Conservation (phyloP, 2,888 invertebrate genomes). For the Sesia apiformis region DNA sequence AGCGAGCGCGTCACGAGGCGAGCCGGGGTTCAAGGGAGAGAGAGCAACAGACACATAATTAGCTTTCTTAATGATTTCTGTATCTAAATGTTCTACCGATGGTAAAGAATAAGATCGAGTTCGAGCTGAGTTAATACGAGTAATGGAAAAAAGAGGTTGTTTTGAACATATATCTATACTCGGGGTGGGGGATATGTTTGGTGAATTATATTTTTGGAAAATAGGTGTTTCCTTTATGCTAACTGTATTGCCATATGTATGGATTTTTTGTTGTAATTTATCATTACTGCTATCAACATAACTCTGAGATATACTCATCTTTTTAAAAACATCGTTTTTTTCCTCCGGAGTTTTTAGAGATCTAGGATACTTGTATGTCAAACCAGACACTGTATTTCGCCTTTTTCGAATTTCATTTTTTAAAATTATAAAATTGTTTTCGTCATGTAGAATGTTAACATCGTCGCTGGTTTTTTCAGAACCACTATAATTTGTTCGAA, state of each 20-base stretch:
- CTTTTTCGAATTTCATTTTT: background rate
- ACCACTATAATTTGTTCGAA: conserved; percentile 35
- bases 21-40: conserved; percentile 72
- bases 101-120: conserved; percentile 45
- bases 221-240: conserved; percentile 69
- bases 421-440: background rate
- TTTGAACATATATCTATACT: conserved; percentile 37
- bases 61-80: conserved; percentile 68
- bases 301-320: conserved; percentile 29
- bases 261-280: background rate
- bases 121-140: conserved; percentile 38
- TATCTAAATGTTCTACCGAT: conserved; percentile 45
- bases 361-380: background rate
- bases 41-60: conserved; percentile 74
- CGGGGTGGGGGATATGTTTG: conserved; percentile 34
- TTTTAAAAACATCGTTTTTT: conserved; percentile 35
- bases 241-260: conserved; percentile 41
- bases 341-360: conserved; percentile 25
- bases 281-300: conserved; percentile 7
- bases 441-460: background rate
- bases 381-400: background rate
- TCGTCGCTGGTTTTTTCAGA: background rate
- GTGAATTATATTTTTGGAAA: conserved; percentile 64
- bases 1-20: conserved; percentile 61
- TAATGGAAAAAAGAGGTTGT: conserved; percentile 48